Evolutionary conservation across 2,113 vertebrate species (phyloP), one percentile per base, ranked within the genome.

Genomic region (Quiscalus mexicanus): DNA sequence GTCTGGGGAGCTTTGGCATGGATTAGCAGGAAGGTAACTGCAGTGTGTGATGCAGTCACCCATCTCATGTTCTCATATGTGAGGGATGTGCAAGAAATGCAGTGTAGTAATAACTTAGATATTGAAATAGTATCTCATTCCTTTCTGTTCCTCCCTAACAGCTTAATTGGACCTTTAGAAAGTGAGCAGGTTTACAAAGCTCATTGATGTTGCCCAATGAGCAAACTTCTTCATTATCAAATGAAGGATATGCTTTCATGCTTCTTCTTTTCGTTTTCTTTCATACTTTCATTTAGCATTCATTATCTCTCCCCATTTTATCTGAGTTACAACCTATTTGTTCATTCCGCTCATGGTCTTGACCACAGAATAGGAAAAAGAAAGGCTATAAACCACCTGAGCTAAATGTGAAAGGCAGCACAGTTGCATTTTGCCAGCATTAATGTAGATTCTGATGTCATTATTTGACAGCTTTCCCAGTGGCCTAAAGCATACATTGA

Each of bases 381-480:
- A 91, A 85, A 35, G 42, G 33, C 75, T 74, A 14, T 91, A 81
- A 93, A 88, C 74, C 31, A 82, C 83, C 75, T 33, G 59, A 89
- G 69, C 64, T 87, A 84, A 80, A 67, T 88, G 24, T 24, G 68
- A 80, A 84, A 92, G 83, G 88, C 94, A 94, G 67, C 47, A 42
- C 31, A 30, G 49, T 58, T 96, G 76, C 82, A 41, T 94, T 94
- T 96, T 90, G 85, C 83, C 49, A 71, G 69, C 4, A 0, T 63
- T 93, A 77, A 75, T 92, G 64, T 80, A 84, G 76, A 78, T 37
- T 93, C 64, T 95, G 86, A 90, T 95, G 90, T 94, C 90, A 84
- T 83, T 77, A 86, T 70, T 80, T 95, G 88, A 88, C 90, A 90
- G 73, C 76, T 75, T 95, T 96, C 93, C 95, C 85, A 87, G 84